Base-by-base conservation (phyloP, 2,888 invertebrate species). In the Neoascia interrupta region DNA sequence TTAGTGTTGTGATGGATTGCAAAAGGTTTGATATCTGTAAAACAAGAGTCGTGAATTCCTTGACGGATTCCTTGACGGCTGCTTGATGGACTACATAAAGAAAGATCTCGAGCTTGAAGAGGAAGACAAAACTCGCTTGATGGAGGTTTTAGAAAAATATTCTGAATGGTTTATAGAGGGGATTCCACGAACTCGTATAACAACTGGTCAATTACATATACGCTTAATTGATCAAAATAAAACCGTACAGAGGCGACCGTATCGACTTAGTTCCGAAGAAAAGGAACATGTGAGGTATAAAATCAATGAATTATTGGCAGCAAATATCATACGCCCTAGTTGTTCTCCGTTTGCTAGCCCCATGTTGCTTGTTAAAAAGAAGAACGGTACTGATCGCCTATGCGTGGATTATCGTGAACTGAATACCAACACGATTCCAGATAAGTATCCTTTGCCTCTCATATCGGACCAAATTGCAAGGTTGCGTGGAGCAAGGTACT, bases 401-500 rank as follows among this genome's bases (percentile, higher is more conserved):
- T 51, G 49, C 11, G 31, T 51, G 10, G 39, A 63, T 63, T 51
- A 21, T 11, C 41, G 63, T 1, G 51, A 63, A 19, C 41, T 63
- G 15, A 63, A 63, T 51, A 13, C 31, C 10, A 63, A 63, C 11
- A 47, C 45, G 10, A 8, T 47, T n/a, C 18, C 36, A 2, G 51
- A 51, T 16, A 49, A 19, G 34, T 63, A 10, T 6, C 63, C 41
- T 11, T 39, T 63, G 15, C 43, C 28, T 2, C 39, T 49, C 5
- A 61, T 61, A 11, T 11, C 39, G 1, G 61, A 61, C 19, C 61
- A 49, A 19, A 49, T 39, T 13, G 18, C 37, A 10, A 61, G 51
- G n/a, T 6, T 74, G 13, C 70, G 13, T 43, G 39, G 41, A 36
- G 53, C 43, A 51, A 74, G 37, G 56, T 79, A 51, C 13, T 53